Conservation (phyloP, 64 coral and sea anemone species). For the Montipora foliosa region DNA sequence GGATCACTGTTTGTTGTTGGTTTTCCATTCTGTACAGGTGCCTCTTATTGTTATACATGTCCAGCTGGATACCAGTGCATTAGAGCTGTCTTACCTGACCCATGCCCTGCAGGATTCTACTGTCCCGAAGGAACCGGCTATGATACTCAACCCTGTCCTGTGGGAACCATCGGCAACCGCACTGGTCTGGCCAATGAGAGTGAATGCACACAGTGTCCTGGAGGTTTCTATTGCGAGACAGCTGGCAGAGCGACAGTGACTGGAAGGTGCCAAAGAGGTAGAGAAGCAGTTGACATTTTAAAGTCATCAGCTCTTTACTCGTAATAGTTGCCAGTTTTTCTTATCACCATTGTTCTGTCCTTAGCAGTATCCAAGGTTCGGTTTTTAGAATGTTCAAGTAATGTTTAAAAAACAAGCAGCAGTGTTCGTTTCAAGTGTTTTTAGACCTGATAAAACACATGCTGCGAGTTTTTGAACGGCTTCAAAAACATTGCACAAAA, state of each 20-base stretch:
- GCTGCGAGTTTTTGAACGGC: no score
- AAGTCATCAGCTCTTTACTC: neutral
- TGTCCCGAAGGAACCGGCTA: slow-evolving; percentile 88
- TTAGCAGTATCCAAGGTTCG: no score
- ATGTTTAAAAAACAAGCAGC: no score
- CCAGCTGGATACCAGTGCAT: slow-evolving; percentile 95
- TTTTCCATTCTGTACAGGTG: slow-evolving; percentile 51
- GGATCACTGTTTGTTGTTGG: neutral
- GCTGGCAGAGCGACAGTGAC: slow-evolving; percentile 83
- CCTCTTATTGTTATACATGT: slow-evolving; percentile 75
- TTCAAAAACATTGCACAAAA: no score
- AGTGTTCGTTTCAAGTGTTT: no score
- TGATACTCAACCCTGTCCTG: slow-evolving; percentile 87
- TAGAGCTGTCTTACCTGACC: slow-evolving; percentile 73
- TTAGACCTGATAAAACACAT: no score
- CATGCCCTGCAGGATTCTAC: slow-evolving; percentile 90
- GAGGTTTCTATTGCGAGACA: slow-evolving; percentile 82
- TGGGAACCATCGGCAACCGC: slow-evolving; percentile 84
- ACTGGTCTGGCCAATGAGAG: slow-evolving; percentile 62
- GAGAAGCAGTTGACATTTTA: neutral
- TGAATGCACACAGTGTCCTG: slow-evolving; percentile 85
- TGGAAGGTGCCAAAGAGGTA: slow-evolving; percentile 76
- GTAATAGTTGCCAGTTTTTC: no score
- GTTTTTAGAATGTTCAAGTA: no score
- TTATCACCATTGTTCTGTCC: no score